Evolutionary conservation across 2,888 invertebrate genomes (phyloP), one percentile per base, ranked within the genome.

Genomic region (Agrochola lychnidis): DNA sequence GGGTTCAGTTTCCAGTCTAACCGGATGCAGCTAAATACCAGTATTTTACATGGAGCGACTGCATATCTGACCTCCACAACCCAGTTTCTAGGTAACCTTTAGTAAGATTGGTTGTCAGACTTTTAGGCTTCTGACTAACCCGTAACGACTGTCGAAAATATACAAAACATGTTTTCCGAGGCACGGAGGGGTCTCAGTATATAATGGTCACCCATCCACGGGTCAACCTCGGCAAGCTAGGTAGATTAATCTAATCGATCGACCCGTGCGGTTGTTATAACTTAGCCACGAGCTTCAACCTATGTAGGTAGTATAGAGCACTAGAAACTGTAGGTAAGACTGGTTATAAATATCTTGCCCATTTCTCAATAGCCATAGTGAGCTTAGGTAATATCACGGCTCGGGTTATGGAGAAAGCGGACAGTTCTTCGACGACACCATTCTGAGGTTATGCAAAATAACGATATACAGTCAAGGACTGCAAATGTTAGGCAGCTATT

Each of bases 261-360:
- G n/a, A 56, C 1, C n/a, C 10, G n/a, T n/a, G 53, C 10, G 7
- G 16, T 7, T 19, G 19, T 19, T 51, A 19, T 19, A 19, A 53
- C 53, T 53, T 22, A 53, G 22, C 22, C 53, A 53, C 22, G 22
- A 22, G 53, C 22, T 53, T 19, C 19, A 19, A 51, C 48, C 16
- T 48, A 51, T 19, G 19, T 51, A 22, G n/a, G 10, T 56, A 56
- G 56, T n/a, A 22, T 53, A 53, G 25, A 40, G 10, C 40, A 56
- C 40, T 40, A 25, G 25, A 53, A 22, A 42, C 16, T 42, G 14
- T 4, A 14, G 19, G 56, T 56, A 36, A n/a, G 12, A 42, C 42
- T n/a, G 53, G 72, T 73, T 30, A 30, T 22, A n/a, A 67, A 53
- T 69, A 22, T 22, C 73, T 73, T 36, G 73, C 45, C 5, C 14